A percentile compares a stretch with the other conserved stretches of the same genome.
Conservation (phyloP, 2,888 invertebrate genomes). For the Tiliacea aurago region DNA sequence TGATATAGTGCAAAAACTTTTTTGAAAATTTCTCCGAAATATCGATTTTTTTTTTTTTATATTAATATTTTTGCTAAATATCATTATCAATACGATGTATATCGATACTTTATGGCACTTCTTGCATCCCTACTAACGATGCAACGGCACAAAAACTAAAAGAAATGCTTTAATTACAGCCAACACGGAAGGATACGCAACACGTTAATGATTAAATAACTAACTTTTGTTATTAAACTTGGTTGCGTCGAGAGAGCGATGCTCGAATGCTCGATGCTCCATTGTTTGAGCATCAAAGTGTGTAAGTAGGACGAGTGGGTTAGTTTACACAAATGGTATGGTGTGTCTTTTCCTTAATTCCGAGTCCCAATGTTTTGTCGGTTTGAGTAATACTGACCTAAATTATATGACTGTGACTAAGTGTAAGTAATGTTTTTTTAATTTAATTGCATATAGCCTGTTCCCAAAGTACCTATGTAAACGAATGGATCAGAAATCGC, state of each 20-base stretch:
- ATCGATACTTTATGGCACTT: no score
- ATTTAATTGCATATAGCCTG: not conserved
- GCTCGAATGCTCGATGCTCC: constrained; percentile 13
- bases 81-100: no score
- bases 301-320: constrained; percentile 46
- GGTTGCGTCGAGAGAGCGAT: constrained; percentile 39
- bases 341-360: constrained; percentile 26
- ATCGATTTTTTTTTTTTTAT: no score
- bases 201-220: constrained; percentile 60
- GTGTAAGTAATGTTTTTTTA: no score
- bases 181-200: constrained; percentile 65
- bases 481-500: not conserved
- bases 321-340: constrained; percentile 57
- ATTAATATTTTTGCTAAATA: no score
- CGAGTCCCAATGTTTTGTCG: constrained; percentile 2
- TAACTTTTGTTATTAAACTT: constrained; percentile 53
- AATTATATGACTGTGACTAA: constrained; percentile 16
- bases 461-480: not conserved
- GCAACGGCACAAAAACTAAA: constrained; percentile 51
- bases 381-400: constrained; percentile 16
- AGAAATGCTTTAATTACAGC: constrained; percentile 59
- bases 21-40: no score
- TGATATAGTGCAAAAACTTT: no score
- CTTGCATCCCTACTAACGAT: no score
- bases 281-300: constrained; percentile 51